Conservation (phyloP, 2,113 vertebrate genomes). For the Tachysurus vachellii region DNA sequence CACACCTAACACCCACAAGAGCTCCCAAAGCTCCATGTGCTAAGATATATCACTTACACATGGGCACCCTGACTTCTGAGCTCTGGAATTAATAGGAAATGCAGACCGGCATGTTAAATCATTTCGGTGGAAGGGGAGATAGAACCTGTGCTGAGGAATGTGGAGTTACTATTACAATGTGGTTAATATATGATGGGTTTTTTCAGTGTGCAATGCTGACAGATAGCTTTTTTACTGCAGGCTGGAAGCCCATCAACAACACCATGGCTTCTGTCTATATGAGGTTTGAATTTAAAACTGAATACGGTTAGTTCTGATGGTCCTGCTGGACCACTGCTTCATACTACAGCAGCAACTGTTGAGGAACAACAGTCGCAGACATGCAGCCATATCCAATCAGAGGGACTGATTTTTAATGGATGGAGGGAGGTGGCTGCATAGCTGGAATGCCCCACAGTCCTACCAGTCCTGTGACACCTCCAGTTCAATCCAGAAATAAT, state of each 20-base stretch:
- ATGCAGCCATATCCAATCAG: background rate
- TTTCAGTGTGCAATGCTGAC: background rate
- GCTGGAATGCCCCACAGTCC: background rate
- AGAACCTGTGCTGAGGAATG: constrained; percentile 37
- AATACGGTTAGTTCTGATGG: background rate
- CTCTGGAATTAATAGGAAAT: constrained; percentile 43
- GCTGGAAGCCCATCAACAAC: constrained; percentile 15
- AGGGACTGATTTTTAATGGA: background rate
- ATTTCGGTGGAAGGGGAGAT: constrained; percentile 22
- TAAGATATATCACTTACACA: constrained; percentile 32
- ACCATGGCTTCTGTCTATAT: background rate
- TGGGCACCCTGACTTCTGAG: constrained; percentile 15
- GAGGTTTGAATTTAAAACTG: background rate
- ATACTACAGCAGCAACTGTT: background rate
- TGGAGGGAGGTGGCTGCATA: background rate
- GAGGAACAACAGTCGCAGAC: background rate
- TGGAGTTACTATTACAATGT: background rate
- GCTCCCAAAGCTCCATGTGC: background rate
- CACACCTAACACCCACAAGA: constrained; percentile 11
- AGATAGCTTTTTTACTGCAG: background rate
- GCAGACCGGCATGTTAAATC: constrained; percentile 46
- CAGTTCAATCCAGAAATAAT: background rate
- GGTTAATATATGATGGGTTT: background rate
- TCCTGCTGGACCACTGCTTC: constrained; percentile 14
- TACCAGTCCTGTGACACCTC: background rate